Evolutionary conservation across 2,113 vertebrate species (phyloP).

Genomic region (Ammodramus savannarum): DNA sequence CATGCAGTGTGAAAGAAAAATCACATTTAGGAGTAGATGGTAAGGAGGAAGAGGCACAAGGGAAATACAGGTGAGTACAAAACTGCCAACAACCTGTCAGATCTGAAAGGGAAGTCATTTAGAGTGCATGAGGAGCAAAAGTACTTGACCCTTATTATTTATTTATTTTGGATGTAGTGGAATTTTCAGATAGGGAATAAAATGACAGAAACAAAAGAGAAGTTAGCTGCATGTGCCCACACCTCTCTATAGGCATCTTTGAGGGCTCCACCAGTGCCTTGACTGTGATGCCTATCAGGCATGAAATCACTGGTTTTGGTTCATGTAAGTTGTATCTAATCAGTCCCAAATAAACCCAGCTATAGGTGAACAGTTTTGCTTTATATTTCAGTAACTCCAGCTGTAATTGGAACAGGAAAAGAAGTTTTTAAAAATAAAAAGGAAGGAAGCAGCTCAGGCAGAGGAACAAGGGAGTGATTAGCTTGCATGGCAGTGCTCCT

Average conservation of each 20-base stretch:
- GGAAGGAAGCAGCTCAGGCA: not conserved
- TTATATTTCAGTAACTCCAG: not conserved
- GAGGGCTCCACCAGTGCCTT: not conserved
- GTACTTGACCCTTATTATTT: not conserved
- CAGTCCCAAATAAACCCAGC: not conserved
- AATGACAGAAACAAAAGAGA: not conserved
- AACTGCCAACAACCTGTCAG: not conserved
- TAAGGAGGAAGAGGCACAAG: slow-evolving; percentile 16
- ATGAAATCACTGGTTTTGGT: not conserved
- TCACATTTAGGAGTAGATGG: not conserved
- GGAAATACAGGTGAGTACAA: not conserved
- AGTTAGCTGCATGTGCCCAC: not conserved
- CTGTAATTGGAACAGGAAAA: not conserved
- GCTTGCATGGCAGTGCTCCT: not conserved
- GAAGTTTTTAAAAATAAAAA: not conserved
- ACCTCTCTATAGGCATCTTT: not conserved
- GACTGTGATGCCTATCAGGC: not conserved
- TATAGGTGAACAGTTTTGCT: not conserved
- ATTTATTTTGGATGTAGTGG: not conserved
- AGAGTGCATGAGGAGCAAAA: not conserved
- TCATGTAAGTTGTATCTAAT: not conserved
- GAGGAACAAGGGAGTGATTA: not conserved
- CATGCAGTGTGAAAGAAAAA: not conserved
- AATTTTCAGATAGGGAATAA: not conserved
- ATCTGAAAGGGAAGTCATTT: not conserved